phyloP scores from a whole-genome alignment of 2,113 vertebrate genomes.

The Scomber japonicus region DNA sequence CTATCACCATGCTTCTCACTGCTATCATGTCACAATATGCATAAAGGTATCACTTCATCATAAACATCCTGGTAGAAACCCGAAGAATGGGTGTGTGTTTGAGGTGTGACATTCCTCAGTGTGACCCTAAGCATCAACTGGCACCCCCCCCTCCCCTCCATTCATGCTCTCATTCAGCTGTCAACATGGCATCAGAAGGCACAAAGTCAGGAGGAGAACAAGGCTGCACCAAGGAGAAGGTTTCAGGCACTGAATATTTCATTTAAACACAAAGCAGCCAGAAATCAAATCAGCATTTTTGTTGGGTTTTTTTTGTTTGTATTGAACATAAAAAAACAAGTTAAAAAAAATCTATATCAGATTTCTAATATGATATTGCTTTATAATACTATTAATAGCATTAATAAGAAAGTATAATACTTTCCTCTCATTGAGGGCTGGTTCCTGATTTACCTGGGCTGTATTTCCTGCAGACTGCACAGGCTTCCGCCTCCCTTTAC shows the following conservation, averaged over 20 bases:
- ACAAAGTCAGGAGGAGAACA: slow-evolving; percentile 30
- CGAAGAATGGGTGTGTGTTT: slow-evolving; percentile 49
- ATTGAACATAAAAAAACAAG: too few species aligned
- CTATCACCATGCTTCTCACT: not conserved
- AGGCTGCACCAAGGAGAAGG: slow-evolving; percentile 17
- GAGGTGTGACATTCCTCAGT: slow-evolving; percentile 61
- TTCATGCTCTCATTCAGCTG: slow-evolving; percentile 71
- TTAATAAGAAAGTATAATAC: slow-evolving; percentile 13
- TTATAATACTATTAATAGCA: not conserved
- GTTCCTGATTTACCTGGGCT: slow-evolving; percentile 45
- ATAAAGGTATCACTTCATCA: not conserved
- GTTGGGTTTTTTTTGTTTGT: too few species aligned
- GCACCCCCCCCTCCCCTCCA: slow-evolving; percentile 40
- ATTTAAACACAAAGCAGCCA: not conserved
- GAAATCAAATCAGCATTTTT: not conserved
- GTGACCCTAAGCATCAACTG: slow-evolving; percentile 63
- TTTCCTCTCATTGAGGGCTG: slow-evolving; percentile 12
- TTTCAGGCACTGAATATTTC: not conserved
- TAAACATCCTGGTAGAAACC: slow-evolving; percentile 11
- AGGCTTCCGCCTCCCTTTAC: slow-evolving; percentile 74
- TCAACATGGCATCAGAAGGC: slow-evolving; percentile 49
- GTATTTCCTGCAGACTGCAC: slow-evolving; percentile 65
- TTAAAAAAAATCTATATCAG: not conserved
- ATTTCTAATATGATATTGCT: not conserved
- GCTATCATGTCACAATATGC: not conserved